Base-by-base conservation (phyloP, 2,888 invertebrate species). In the Protophormia terraenovae region DNA sequence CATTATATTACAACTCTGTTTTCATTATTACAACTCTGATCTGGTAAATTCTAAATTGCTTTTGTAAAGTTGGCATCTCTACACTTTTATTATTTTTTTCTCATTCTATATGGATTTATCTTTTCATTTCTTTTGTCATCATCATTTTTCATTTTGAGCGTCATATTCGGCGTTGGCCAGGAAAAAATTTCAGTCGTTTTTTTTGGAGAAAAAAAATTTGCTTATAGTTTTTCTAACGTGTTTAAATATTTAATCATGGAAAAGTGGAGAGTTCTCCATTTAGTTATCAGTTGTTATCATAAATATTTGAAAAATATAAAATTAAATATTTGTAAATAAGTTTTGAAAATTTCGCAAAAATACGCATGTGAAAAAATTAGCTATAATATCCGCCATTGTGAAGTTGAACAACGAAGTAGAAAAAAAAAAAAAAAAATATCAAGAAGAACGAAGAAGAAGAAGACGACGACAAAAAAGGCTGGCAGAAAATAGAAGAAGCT, bases 311-410 rank as follows among this genome's bases (percentile, higher is more conserved):
- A 62, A 50, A 79, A 69, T 38, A 38, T 45, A 14, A 32, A 75
- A 35, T 67, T 29, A 78, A 76, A 16, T 60, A 60, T 38, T 72
- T 2, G 12, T 66, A 41, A 67, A 75, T 32, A 53, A 64, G 50
- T 58, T 53, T 78, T 32, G 47, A 73, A 62, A 38, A 32, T 78
- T 81, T 75, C 19, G 62, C 64, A 71, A 82, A 84, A 81, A 85
- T 78, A 85, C 78, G 69, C 82, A 78, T 82, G 78, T 82, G 85
- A 82, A 85, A 85, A 84, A 84, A 72, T 81, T 84, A 81, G 80
- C 81, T 84, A 80, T 81, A 81, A 81, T 84, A 85, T 85, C 85
- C 85, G 85, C 85, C 85, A 85, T 85, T 85, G 85, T 85, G 85
- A 85, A 85, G 85, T 85, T 85, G 78, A 82, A 85, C 81, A 82